Conservation (phyloP, 1,140 invertebrate genomes). For the Euura saliciscinereae region DNA sequence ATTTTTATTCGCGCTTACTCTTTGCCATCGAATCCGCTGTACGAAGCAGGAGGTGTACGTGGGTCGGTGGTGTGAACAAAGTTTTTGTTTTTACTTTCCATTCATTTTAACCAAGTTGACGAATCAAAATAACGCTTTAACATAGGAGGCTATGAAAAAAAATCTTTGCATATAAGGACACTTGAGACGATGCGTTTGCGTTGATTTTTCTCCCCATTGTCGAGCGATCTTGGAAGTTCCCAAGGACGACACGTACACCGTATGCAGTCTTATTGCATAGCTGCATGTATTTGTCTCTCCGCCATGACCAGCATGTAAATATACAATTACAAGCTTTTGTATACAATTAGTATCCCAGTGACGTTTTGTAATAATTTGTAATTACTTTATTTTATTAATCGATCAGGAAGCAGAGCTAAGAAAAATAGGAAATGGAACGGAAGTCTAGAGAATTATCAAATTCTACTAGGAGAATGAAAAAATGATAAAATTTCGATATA, state of each 20-base stretch:
- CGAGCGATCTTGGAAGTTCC: background rate
- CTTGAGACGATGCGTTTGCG: background rate
- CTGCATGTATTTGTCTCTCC: background rate
- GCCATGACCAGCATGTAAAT: background rate
- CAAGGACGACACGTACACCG: background rate
- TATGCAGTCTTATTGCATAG: background rate
- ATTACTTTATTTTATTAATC: conserved; percentile 5
- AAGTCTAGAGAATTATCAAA: no score
- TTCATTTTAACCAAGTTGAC: no score
- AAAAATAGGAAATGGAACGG: background rate
- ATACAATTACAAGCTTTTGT: background rate
- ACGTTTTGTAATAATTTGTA: background rate
- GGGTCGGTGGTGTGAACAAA: no score
- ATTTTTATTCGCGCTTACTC: no score
- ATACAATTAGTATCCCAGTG: background rate
- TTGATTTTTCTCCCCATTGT: background rate
- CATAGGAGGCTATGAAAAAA: no score
- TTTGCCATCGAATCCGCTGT: no score
- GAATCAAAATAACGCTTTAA: no score
- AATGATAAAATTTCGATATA: no score
- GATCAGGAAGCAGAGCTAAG: background rate
- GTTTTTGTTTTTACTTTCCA: no score
- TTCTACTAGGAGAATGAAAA: no score
- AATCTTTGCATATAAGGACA: background rate
- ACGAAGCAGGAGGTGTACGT: no score